Evolutionary conservation across 30 jellyfish, hydroid and myxozoan species (phyloP).

Genomic region (Rhopilema esculentum): DNA sequence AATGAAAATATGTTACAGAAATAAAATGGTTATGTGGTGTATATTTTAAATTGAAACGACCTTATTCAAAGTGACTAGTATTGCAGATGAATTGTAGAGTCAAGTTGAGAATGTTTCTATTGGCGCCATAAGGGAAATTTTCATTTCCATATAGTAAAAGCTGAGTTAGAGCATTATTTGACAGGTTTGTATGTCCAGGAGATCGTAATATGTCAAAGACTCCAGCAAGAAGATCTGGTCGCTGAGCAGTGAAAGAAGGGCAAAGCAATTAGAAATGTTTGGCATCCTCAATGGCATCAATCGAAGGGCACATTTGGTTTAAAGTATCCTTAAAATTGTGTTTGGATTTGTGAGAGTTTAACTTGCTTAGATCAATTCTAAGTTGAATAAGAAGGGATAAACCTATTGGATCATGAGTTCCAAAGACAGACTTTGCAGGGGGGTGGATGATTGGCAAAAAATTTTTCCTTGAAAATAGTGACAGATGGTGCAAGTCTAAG

Average conservation of each 20-base stretch:
- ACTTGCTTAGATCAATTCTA: slow-evolving; percentile 34
- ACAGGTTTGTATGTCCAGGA: not conserved
- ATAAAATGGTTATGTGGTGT: no score
- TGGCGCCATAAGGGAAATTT: not conserved
- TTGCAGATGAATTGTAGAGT: no score
- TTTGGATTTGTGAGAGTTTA: slow-evolving; percentile 23
- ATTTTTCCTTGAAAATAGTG: not conserved
- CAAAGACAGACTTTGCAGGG: slow-evolving; percentile 20
- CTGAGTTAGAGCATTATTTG: not conserved
- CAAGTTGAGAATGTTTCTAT: no score
- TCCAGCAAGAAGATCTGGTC: slow-evolving; percentile 23
- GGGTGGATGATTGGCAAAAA: slow-evolving; percentile 19
- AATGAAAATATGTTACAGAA: no score
- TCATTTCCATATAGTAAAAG: slow-evolving; percentile 4
- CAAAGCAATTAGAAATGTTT: slow-evolving; percentile 13
- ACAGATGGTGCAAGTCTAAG: slow-evolving; percentile 13
- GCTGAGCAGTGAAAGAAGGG: not conserved
- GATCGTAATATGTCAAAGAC: no score
- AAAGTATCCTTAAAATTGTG: slow-evolving; percentile 44
- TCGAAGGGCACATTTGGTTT: slow-evolving; percentile 12
- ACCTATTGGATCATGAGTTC: slow-evolving; percentile 36
- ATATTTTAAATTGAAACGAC: no score
- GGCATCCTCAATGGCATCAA: slow-evolving; percentile 8
- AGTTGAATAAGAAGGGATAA: slow-evolving; percentile 31
- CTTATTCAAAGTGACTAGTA: no score